These are phyloP conservation scores for Mesocricetus auratus DNA, from an alignment of 2,113 vertebrate genomes.

Conservation along the genomic window DNA sequence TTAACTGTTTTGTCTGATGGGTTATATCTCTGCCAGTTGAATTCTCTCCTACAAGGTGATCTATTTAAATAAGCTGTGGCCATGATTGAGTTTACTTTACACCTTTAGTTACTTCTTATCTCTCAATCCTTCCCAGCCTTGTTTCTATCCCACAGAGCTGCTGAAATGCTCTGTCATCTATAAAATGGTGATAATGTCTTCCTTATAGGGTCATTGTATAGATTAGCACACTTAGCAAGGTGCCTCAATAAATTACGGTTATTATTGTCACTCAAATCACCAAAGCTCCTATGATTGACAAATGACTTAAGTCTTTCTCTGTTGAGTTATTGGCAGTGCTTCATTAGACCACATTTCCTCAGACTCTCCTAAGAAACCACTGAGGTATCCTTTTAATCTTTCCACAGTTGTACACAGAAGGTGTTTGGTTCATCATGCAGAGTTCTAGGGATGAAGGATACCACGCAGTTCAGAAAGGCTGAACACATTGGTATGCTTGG, in stretches of 20 bases:
- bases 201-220: constrained; percentile 60
- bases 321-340: constrained; percentile 37
- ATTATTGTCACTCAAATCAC: constrained; percentile 46
- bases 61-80: constrained; percentile 41
- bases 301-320: constrained; percentile 21
- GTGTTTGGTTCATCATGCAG: not conserved
- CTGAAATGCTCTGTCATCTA: constrained; percentile 63
- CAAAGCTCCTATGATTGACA: constrained; percentile 63
- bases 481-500: not conserved
- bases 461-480: not conserved
- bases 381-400: not conserved
- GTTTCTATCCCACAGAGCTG: constrained; percentile 41
- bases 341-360: not conserved
- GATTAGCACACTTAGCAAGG: constrained; percentile 69
- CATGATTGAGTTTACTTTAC: not conserved
- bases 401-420: not conserved
- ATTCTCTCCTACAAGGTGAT: not conserved
- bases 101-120: constrained; percentile 33
- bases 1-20: constrained; percentile 3
- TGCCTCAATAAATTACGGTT: constrained; percentile 56
- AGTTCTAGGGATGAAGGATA: not conserved
- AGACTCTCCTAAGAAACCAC: constrained; percentile 51
- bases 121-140: constrained; percentile 44
- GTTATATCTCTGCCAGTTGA: not conserved
- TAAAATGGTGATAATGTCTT: constrained; percentile 61